These are phyloP conservation scores for Netelia virgata DNA, from an alignment of 2,888 invertebrate species.

Conservation along the genomic window DNA sequence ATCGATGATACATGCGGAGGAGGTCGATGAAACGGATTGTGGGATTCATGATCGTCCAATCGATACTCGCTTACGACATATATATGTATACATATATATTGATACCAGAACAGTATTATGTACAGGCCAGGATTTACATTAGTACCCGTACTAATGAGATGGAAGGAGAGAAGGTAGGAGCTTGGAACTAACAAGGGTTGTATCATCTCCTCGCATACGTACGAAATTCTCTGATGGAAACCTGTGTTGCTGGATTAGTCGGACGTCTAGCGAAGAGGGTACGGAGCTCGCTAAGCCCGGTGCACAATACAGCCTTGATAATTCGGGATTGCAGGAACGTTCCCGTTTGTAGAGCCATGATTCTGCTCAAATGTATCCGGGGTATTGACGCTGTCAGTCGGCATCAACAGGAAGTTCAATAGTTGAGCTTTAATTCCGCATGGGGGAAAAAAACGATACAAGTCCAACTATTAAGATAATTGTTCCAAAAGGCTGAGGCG, in stretches of 20 bases:
- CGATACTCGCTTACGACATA: slow-evolving; percentile 33
- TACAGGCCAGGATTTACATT: slow-evolving; percentile 1
- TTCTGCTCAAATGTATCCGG: neutral
- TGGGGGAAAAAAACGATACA: too few relatives aligned
- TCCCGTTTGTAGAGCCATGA: neutral
- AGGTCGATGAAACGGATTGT: neutral
- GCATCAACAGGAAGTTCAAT: too few relatives aligned
- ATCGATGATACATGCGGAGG: slow-evolving; percentile 58
- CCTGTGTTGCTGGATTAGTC: slow-evolving; percentile 34
- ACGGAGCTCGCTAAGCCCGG: neutral
- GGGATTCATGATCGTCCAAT: slow-evolving; percentile 50
- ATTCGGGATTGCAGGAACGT: slow-evolving; percentile 26
- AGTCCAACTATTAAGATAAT: too few relatives aligned
- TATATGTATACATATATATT: slow-evolving; percentile 19
- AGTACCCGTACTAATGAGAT: slow-evolving; percentile 48
- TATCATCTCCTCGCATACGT: slow-evolving; percentile 14
- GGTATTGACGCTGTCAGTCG: neutral
- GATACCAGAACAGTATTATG: slow-evolving; percentile 18
- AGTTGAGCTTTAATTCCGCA: too few relatives aligned
- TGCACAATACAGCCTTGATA: slow-evolving; percentile 1
- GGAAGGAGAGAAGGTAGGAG: slow-evolving; percentile 38
- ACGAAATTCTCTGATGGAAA: neutral
- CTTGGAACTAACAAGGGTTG: neutral
- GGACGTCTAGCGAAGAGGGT: neutral
- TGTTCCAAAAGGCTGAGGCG: too few relatives aligned